Evolutionary conservation across 2,888 invertebrate species (phyloP).

Genomic region (Harpalus rufipes): DNA sequence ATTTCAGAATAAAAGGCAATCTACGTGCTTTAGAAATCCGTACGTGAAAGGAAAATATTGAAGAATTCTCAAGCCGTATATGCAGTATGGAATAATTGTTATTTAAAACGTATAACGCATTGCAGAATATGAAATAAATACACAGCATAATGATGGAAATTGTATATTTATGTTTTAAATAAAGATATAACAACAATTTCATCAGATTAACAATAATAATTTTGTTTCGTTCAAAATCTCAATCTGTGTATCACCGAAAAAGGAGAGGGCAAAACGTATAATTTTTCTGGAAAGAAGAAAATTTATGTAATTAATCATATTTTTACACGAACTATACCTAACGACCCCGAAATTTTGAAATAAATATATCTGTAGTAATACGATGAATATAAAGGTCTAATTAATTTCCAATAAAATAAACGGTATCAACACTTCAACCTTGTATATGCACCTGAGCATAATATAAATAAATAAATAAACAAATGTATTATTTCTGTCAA

Average conservation of each 20-base stretch:
- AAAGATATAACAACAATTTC: background rate
- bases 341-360: too few species aligned
- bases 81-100: too few species aligned
- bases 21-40: background rate
- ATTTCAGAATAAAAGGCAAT: background rate
- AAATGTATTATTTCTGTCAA: background rate
- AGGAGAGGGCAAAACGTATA: background rate
- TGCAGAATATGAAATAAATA: background rate
- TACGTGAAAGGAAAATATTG: background rate
- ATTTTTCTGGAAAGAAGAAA: background rate
- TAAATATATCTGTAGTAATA: too few species aligned
- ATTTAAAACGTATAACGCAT: too few species aligned
- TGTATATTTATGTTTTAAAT: background rate
- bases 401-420: too few species aligned
- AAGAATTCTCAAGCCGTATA: too few species aligned
- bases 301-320: too few species aligned
- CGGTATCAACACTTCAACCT: too few species aligned
- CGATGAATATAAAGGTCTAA: too few species aligned
- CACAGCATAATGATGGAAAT: background rate
- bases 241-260: background rate
- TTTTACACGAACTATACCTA: too few species aligned
- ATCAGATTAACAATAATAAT: background rate
- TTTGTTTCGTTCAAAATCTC: background rate
- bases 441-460: background rate
- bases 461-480: background rate